Evolutionary conservation across 2,797 vertebrate species (phyloP).

Genomic region (Capromys pilorides): DNA sequence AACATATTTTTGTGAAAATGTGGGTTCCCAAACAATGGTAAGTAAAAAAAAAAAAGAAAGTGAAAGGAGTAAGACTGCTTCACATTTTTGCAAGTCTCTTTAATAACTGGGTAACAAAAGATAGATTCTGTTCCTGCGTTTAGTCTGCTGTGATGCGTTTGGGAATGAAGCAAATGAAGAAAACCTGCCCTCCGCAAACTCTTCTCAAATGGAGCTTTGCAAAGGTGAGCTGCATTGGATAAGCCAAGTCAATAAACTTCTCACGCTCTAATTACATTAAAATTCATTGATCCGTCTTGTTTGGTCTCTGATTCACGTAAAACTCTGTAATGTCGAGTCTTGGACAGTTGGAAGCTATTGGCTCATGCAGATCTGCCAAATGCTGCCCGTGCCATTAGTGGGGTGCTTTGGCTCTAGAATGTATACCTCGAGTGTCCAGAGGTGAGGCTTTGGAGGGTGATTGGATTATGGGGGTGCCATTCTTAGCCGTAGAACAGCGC

Average conservation of each 20-base stretch:
- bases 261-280: not conserved
- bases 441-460: not conserved
- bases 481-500: not conserved
- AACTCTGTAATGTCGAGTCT: not conserved
- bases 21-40: not conserved
- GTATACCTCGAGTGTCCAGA: not conserved
- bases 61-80: not conserved
- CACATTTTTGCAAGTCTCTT: slow-evolving; percentile 23
- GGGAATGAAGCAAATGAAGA: not conserved
- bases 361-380: not conserved
- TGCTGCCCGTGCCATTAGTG: not conserved
- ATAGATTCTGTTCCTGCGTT: not conserved
- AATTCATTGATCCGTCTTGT: not conserved
- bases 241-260: not conserved
- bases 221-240: not conserved
- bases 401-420: not conserved
- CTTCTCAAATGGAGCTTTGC: not conserved
- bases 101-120: not conserved
- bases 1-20: not conserved
- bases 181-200: not conserved
- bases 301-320: not conserved
- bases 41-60: not conserved
- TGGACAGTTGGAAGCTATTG: not conserved
- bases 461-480: not conserved
- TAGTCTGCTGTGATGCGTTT: not conserved